These are phyloP conservation scores for Myanophis thanlyinensis DNA, from an alignment of 2,113 vertebrate species.

Conservation along the genomic window DNA sequence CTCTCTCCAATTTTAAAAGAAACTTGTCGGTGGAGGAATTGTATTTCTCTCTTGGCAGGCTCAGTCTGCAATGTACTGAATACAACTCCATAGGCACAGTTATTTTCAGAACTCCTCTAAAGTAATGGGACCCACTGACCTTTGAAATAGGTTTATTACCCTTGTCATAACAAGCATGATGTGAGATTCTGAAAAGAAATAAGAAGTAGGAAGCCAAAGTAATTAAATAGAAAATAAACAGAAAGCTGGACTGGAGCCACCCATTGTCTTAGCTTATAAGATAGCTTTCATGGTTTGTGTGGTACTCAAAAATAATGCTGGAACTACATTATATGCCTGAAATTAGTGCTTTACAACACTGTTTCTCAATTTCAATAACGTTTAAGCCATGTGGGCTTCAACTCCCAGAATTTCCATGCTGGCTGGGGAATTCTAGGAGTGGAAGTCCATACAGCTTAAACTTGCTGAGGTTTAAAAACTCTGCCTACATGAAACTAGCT, in stretches of 20 bases:
- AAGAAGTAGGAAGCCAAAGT: neutral
- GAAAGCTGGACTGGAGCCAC: neutral
- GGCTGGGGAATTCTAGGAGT: neutral
- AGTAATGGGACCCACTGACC: neutral
- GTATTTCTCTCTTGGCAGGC: neutral
- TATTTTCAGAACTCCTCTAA: neutral
- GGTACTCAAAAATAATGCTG: neutral
- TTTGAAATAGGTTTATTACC: neutral
- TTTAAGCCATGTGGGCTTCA: neutral
- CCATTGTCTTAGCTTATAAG: neutral
- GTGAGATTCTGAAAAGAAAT: neutral
- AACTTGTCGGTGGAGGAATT: neutral
- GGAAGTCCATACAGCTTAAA: neutral
- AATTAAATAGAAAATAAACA: neutral
- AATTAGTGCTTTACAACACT: neutral
- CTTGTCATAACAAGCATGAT: neutral
- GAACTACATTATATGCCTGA: neutral
- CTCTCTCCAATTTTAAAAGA: neutral
- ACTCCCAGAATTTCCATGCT: neutral
- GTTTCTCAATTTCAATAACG: neutral
- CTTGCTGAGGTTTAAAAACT: neutral
- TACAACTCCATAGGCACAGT: neutral
- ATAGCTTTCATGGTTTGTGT: neutral
- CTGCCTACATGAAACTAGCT: neutral
- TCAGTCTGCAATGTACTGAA: neutral